Evolutionary conservation across 2,888 invertebrate genomes (phyloP).

Genomic region (Eupithecia centaureata): DNA sequence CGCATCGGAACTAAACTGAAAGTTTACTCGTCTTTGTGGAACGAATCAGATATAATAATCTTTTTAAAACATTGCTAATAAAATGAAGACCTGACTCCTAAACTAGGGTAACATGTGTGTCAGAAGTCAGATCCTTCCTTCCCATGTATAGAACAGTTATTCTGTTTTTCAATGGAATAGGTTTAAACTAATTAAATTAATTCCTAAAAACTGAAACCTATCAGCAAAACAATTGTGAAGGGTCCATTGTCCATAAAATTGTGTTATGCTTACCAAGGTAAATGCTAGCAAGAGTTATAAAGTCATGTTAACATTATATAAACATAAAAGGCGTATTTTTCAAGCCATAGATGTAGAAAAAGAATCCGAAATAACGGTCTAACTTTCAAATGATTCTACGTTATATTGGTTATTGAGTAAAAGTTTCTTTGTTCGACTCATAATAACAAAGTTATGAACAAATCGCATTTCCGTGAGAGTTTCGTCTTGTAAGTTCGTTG

Average conservation of each 20-base stretch:
- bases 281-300: not conserved
- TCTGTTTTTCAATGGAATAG: no score
- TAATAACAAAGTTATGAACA: conserved; percentile 53
- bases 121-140: no score
- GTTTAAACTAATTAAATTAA: no score
- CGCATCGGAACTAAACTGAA: conserved; percentile 1
- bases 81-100: no score
- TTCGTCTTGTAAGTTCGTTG: conserved; percentile 23
- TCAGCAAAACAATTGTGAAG: no score
- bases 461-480: conserved; percentile 44
- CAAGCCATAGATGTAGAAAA: not conserved
- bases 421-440: conserved; percentile 57
- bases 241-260: no score
- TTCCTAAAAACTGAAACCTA: no score
- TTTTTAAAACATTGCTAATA: no score
- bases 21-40: not conserved
- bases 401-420: conserved; percentile 60
- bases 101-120: no score
- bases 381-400: conserved; percentile 60
- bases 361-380: conserved; percentile 52
- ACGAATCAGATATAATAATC: not conserved
- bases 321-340: not conserved
- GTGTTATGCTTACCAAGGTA: no score
- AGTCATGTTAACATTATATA: not conserved
- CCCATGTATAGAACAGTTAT: no score